Evolutionary conservation across 2,888 invertebrate genomes (phyloP).

Genomic region (Hyppa rectilinea): DNA sequence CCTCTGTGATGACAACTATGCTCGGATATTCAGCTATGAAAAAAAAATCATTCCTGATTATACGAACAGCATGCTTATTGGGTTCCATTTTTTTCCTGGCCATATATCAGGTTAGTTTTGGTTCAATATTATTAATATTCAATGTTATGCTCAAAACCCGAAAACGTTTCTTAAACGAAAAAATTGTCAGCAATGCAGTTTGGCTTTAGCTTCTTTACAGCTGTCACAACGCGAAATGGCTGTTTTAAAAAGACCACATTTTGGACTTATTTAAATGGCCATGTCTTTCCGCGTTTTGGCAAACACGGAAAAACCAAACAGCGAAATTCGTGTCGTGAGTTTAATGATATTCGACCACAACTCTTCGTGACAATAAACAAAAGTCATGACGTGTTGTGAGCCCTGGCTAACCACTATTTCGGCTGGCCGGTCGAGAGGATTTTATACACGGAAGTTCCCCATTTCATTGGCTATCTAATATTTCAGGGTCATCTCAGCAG

Average conservation of each 20-base stretch:
- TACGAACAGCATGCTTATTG: slow-evolving; percentile 70
- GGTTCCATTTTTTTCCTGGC: slow-evolving; percentile 72
- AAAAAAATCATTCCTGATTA: slow-evolving; percentile 58
- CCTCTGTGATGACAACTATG: slow-evolving; percentile 63
- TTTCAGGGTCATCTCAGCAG: slow-evolving; percentile 77
- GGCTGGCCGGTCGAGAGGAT: not conserved
- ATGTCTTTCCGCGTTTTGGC: not conserved
- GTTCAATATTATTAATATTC: not conserved
- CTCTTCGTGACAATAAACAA: not conserved
- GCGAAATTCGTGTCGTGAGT: not conserved
- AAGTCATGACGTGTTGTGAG: not conserved
- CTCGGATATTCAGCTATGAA: slow-evolving; percentile 70
- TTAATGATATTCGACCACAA: not conserved
- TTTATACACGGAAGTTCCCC: not conserved
- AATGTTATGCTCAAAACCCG: not conserved
- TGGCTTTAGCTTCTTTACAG: not conserved
- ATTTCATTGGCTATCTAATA: not conserved
- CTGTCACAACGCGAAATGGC: not conserved
- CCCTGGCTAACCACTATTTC: not conserved
- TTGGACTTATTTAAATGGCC: not conserved
- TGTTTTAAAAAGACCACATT: not conserved
- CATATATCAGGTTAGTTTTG: slow-evolving; percentile 73
- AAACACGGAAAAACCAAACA: not conserved
- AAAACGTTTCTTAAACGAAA: not conserved
- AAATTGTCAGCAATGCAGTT: not conserved